Evolutionary conservation across 2,888 invertebrate species (phyloP).

Genomic region (Acrobasis repandana): DNA sequence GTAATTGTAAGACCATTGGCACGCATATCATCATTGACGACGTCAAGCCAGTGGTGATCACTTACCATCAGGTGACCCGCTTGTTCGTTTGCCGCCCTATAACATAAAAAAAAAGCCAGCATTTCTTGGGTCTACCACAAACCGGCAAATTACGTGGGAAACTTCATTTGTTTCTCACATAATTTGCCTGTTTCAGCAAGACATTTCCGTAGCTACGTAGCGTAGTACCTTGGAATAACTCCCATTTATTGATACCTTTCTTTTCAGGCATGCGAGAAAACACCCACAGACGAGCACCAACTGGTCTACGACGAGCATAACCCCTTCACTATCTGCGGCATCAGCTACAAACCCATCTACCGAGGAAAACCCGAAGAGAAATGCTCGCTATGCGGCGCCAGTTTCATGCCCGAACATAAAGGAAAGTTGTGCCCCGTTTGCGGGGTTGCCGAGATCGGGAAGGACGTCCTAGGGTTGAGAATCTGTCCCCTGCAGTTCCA

Average conservation of each 20-base stretch:
- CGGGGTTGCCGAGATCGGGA: constrained; percentile 95
- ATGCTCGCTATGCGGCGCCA: constrained; percentile 95
- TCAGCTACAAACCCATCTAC: constrained; percentile 96
- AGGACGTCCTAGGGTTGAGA: constrained; percentile 92
- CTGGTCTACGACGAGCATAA: constrained; percentile 98
- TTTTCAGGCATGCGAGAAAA: constrained; percentile 91
- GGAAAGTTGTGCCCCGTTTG: constrained; percentile 94
- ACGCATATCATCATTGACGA: too few relatives aligned
- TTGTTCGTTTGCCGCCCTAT: too few relatives aligned
- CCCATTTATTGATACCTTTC: neutral
- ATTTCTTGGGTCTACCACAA: too few relatives aligned
- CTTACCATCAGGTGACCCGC: too few relatives aligned
- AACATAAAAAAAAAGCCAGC: too few relatives aligned
- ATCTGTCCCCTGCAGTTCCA: constrained; percentile 86
- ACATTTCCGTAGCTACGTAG: too few relatives aligned
- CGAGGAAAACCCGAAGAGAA: constrained; percentile 96
- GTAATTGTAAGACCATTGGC: too few relatives aligned
- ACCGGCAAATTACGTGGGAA: too few relatives aligned
- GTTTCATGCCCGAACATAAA: constrained; percentile 93
- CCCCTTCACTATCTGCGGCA: constrained; percentile 97
- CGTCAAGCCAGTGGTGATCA: too few relatives aligned
- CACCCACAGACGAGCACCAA: constrained; percentile 93
- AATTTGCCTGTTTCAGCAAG: too few relatives aligned
- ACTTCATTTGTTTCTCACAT: too few relatives aligned
- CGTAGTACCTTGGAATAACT: too few relatives aligned